These are phyloP conservation scores for Coryphaenoides rupestris DNA, from an alignment of 2,113 vertebrate genomes.

Conservation along the genomic window DNA sequence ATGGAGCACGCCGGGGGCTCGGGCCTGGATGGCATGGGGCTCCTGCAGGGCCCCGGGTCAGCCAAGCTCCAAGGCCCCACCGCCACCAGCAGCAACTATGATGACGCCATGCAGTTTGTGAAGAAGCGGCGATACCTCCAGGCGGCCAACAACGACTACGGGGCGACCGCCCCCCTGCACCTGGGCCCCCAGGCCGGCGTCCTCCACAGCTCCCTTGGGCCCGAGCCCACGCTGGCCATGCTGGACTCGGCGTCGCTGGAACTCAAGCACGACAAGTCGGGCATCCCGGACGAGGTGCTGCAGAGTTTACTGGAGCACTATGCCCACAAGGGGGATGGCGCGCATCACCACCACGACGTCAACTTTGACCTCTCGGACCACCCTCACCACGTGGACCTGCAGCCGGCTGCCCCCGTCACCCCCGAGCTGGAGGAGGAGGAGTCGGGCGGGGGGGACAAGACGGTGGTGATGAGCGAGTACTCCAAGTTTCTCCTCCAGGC, in stretches of 20 bases:
- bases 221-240: conserved; percentile 86
- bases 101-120: conserved; percentile 99
- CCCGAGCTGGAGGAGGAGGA: conserved; percentile 87
- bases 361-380: conserved; percentile 90
- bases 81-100: conserved; percentile 90
- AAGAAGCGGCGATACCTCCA: conserved; percentile 98
- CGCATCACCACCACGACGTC: conserved; percentile 78
- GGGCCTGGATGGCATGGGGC: conserved; percentile 80
- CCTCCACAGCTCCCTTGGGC: conserved; percentile 92
- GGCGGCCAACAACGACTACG: conserved; percentile 89
- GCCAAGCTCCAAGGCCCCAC: conserved; percentile 82
- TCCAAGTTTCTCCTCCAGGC: conserved; percentile 98
- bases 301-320: conserved; percentile 98
- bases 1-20: conserved; percentile 78
- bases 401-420: conserved; percentile 85
- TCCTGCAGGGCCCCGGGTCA: conserved; percentile 81
- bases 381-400: conserved; percentile 86
- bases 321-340: conserved; percentile 86
- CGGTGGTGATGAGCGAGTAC: conserved; percentile 93
- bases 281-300: conserved; percentile 96
- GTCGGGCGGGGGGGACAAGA: conserved; percentile 85
- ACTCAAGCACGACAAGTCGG: conserved; percentile 95
- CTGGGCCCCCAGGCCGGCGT: conserved; percentile 87
- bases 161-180: conserved; percentile 81
- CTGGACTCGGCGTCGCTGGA: conserved; percentile 89